A percentile compares a stretch with the other conserved stretches of the same genome.
Conservation (phyloP, 2,888 invertebrate genomes). For the Masnerella sp. region DNA sequence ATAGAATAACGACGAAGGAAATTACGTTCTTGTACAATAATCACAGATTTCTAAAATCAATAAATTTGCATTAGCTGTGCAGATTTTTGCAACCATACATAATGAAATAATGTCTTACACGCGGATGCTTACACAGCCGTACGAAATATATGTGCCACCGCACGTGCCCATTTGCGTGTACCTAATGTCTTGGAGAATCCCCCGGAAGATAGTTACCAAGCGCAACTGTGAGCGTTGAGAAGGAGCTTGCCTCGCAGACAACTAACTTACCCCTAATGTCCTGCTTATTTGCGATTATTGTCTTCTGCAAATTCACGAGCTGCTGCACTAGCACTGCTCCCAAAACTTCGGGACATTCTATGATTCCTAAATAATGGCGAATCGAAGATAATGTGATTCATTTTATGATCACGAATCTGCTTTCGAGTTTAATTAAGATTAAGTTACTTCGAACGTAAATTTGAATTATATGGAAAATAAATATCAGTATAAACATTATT, state of each 20-base stretch:
- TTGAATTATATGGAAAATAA: no score
- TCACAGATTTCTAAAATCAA: slow-evolving; percentile 4
- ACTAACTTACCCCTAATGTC: slow-evolving; percentile 70
- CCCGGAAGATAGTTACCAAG: slow-evolving; percentile 63
- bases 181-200: slow-evolving; percentile 59
- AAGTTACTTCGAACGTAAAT: no score
- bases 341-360: slow-evolving; percentile 44
- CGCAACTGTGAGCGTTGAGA: slow-evolving; percentile 60
- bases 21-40: background rate
- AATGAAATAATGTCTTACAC: slow-evolving; percentile 47
- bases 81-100: slow-evolving; percentile 32
- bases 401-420: slow-evolving; percentile 27
- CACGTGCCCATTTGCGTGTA: slow-evolving; percentile 58
- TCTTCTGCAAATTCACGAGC: slow-evolving; percentile 60
- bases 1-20: no score
- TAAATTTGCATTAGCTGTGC: slow-evolving; percentile 27
- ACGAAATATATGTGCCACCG: slow-evolving; percentile 49
- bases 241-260: slow-evolving; percentile 65
- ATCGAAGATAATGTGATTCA: slow-evolving; percentile 41
- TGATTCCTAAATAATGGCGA: slow-evolving; percentile 45
- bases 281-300: slow-evolving; percentile 70
- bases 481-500: no score
- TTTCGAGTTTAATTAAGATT: background rate
- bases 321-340: slow-evolving; percentile 43
- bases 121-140: slow-evolving; percentile 34